Base-by-base conservation (phyloP, 2,113 vertebrate genomes). In the Blennius ocellaris region DNA sequence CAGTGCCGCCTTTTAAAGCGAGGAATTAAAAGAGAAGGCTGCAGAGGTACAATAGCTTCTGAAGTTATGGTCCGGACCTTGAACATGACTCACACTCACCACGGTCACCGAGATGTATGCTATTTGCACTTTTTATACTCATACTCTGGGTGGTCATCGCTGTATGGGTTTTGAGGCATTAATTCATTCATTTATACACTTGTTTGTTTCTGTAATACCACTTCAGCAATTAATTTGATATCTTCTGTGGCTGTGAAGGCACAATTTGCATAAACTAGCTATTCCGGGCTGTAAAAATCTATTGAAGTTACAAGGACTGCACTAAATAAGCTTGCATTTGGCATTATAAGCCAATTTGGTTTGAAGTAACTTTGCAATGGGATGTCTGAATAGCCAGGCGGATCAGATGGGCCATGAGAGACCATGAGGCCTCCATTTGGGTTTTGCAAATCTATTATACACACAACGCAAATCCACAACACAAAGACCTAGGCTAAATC, bases 391-490 rank as follows among this genome's bases (percentile, higher is more conserved):
- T 78, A 68, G 79, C 65, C 67, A 62, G 68, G 30, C 55, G 66
- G 79, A 89, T 87, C 71, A 88, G 48, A 75, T 55, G 48, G 72
- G 55, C 72, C 78, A 72, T 45, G 62, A 57, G 71, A 88, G 83
- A 80, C 83, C 59, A 45, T 8, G 10, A 82, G 73, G 77, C 65
- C 60, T 71, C 69, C 39, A 69, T 85, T 38, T 30, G 21, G 4
- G 30, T 61, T 72, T 67, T 60, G 53, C 55, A 79, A 86, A 89
- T 76, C 76, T 61, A 89, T 88, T 88, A 80, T 70, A 85, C 73
- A 83, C 78, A 86, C 78, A 86, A 80, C 80, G 78, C 77, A 91
- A 85, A 91, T 92, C 68, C 77, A 83, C 86, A 84, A 65, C 63
- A 75, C 75, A 80, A 82, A 90, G 75, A 70, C 54, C 53, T 60